A percentile compares a stretch with the other conserved stretches of the same genome.
These are phyloP conservation scores for Meloidogyne exigua DNA, from an alignment of 1,140 invertebrate genomes.

Conservation along the genomic window DNA sequence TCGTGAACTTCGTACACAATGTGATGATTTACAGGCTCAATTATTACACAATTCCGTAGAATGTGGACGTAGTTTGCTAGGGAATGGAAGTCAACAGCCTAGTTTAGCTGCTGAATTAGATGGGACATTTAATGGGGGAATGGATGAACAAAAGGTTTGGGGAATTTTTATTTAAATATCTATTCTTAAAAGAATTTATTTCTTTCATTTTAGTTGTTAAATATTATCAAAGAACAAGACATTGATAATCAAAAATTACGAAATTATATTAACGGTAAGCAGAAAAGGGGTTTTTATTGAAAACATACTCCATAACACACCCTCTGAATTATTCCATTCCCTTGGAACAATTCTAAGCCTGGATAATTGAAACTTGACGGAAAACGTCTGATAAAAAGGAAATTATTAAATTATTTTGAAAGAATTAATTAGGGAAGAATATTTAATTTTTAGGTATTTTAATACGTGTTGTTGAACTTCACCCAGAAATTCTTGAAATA, in stretches of 20 bases:
- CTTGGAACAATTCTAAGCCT: too few species aligned
- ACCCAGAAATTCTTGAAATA: slow-evolving; percentile 50
- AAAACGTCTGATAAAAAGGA: not conserved
- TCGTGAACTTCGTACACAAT: slow-evolving; percentile 36
- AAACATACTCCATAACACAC: too few species aligned
- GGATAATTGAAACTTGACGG: too few species aligned
- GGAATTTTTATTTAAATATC: not conserved
- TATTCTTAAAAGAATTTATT: not conserved
- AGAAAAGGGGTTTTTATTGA: too few species aligned
- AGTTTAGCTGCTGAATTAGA: slow-evolving; percentile 49
- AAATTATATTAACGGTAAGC: slow-evolving; percentile 46
- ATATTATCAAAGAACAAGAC: slow-evolving; percentile 48
- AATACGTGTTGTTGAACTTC: slow-evolving; percentile 40
- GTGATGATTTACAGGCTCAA: slow-evolving; percentile 25
- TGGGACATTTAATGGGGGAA: slow-evolving; percentile 29
- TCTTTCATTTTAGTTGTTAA: slow-evolving; percentile 41
- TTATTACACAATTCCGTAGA: slow-evolving; percentile 47
- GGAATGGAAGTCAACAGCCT: slow-evolving; percentile 36
- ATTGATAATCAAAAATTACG: slow-evolving; percentile 46
- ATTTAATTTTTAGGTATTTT: slow-evolving; percentile 34
- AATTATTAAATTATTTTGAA: not conserved
- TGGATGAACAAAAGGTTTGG: slow-evolving; percentile 43
- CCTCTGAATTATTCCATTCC: too few species aligned
- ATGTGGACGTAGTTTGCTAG: slow-evolving; percentile 40
- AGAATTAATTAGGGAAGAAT: too few species aligned